These are phyloP conservation scores for Artibeus lituratus DNA, from an alignment of 2,797 vertebrate species.

Conservation along the genomic window DNA sequence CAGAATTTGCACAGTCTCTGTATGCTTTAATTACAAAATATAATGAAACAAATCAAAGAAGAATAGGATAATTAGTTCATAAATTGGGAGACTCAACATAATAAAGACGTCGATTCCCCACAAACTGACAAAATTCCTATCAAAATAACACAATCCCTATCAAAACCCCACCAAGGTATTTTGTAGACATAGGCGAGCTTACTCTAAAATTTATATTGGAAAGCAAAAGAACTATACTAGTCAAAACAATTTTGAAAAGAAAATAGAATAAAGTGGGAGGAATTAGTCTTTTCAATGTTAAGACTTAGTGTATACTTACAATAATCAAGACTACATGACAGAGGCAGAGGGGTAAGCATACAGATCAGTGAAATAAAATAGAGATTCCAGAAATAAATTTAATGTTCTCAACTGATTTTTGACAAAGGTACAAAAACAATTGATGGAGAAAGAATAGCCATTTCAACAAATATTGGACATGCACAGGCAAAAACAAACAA, in stretches of 20 bases:
- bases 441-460: neutral
- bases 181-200: neutral
- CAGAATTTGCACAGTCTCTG: neutral
- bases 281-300: neutral
- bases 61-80: neutral
- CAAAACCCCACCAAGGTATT: neutral
- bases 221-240: neutral
- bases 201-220: neutral
- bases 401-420: neutral
- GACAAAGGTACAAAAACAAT: neutral
- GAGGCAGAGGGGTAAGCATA: neutral
- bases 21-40: neutral
- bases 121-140: neutral
- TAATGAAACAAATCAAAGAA: constrained; percentile 5
- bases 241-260: neutral
- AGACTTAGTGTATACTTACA: neutral
- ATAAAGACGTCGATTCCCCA: neutral
- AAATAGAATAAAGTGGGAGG: neutral
- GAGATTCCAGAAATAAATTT: neutral
- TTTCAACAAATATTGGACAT: neutral
- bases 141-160: neutral
- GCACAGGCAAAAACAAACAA: neutral
- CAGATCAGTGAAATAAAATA: neutral
- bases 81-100: neutral
- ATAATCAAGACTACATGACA: neutral